Conservation (phyloP, 2,113 vertebrate species). For the Camelus bactrianus region DNA sequence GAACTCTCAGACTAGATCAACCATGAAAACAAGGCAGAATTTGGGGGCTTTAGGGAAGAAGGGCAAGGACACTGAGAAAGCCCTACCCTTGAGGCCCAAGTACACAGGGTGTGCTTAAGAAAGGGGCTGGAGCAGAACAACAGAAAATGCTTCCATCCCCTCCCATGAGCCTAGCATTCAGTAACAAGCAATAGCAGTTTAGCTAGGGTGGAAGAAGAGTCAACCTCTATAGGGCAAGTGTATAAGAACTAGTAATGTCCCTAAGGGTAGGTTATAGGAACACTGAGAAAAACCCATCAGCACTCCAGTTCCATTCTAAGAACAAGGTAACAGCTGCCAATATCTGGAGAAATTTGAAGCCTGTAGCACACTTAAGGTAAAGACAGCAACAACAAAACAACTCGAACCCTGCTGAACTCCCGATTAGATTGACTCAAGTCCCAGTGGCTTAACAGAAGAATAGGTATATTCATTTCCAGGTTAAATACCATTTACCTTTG, state of each 20-base stretch:
- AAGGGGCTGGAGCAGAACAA: not conserved
- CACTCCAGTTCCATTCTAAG: not conserved
- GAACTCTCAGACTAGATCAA: not conserved
- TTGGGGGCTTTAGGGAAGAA: not conserved
- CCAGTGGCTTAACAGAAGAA: not conserved
- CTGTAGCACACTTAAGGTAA: not conserved
- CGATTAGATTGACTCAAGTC: not conserved
- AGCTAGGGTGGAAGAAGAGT: not conserved
- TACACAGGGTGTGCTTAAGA: not conserved
- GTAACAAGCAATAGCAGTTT: not conserved
- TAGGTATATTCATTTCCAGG: not conserved
- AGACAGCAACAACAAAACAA: not conserved
- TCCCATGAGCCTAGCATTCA: not conserved
- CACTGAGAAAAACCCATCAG: not conserved
- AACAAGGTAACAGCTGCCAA: not conserved
- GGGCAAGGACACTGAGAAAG: not conserved
- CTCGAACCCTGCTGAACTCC: not conserved
- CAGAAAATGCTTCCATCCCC: not conserved
- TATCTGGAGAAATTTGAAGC: not conserved
- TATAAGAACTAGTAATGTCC: not conserved
- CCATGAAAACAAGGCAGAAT: not conserved
- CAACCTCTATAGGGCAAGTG: not conserved
- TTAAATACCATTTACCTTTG: not conserved
- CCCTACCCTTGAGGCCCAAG: not conserved
- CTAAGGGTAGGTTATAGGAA: not conserved